These are phyloP conservation scores for Heliconius ismenius DNA, from an alignment of 2,888 invertebrate species.

Conservation along the genomic window DNA sequence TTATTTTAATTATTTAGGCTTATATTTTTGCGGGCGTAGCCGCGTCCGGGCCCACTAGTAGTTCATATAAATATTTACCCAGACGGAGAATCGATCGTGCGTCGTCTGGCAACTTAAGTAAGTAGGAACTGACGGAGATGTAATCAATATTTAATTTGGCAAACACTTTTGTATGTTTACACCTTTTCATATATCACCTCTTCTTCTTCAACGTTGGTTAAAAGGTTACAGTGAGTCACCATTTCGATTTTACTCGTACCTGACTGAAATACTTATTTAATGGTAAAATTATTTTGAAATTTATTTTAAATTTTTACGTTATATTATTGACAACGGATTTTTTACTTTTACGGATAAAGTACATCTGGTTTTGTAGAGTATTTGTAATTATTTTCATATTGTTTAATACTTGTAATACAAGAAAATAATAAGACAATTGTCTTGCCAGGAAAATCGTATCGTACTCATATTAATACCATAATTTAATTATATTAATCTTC, in stretches of 20 bases:
- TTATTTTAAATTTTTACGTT: too few species aligned
- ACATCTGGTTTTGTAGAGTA: not conserved
- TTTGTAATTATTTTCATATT: not conserved
- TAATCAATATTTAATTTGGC: not conserved
- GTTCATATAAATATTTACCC: conserved; percentile 13
- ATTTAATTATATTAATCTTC: not conserved
- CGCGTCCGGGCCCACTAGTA: too few species aligned
- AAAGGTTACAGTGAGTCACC: not conserved
- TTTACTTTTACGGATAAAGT: too few species aligned
- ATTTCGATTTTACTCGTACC: too few species aligned
- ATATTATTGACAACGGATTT: too few species aligned
- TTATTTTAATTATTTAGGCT: too few species aligned
- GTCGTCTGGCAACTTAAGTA: not conserved
- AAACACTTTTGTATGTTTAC: not conserved
- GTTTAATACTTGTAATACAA: too few species aligned
- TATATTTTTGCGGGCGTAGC: too few species aligned
- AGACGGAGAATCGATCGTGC: conserved; percentile 15
- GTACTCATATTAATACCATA: not conserved
- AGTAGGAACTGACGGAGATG: not conserved
- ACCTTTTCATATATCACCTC: not conserved
- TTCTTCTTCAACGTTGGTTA: not conserved
- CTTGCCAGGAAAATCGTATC: conserved; percentile 4
- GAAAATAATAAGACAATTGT: too few species aligned
- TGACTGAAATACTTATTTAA: too few species aligned
- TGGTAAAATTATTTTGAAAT: too few species aligned